Conservation (phyloP, 2,888 invertebrate genomes). For the Hedya salicella region DNA sequence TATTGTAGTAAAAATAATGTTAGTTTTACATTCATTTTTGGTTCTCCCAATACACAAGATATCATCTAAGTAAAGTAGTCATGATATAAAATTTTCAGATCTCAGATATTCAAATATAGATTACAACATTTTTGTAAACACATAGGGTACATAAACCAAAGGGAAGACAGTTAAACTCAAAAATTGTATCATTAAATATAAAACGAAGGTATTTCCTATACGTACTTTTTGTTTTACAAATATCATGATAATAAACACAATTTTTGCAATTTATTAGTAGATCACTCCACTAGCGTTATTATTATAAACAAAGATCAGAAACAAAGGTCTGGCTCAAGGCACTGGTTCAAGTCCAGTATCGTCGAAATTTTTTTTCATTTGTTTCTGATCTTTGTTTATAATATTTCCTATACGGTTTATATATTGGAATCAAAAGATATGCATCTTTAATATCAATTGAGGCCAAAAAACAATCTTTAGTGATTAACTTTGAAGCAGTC, state of each 20-base stretch:
- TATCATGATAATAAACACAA: too few relatives aligned
- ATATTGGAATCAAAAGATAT: constrained; percentile 12
- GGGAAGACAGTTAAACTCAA: constrained; percentile 46
- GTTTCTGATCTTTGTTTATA: too few relatives aligned
- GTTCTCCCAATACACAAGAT: constrained; percentile 22
- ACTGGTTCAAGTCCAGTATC: too few relatives aligned
- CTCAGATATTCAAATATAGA: constrained; percentile 43
- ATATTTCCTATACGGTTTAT: constrained; percentile 39
- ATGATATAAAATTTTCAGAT: constrained; percentile 27
- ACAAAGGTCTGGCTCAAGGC: too few relatives aligned
- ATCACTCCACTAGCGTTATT: too few relatives aligned
- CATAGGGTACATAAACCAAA: constrained; percentile 45
- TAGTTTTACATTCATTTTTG: constrained; percentile 33
- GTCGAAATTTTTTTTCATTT: too few relatives aligned
- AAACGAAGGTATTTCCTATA: constrained; percentile 39
- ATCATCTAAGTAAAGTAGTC: constrained; percentile 43
- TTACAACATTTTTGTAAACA: constrained; percentile 48
- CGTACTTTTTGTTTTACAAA: too few relatives aligned
- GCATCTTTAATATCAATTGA: background rate
- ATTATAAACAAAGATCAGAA: too few relatives aligned
- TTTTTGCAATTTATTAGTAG: too few relatives aligned
- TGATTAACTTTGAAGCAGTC: background rate
- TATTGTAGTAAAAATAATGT: constrained; percentile 10
- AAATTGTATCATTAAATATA: constrained; percentile 31
- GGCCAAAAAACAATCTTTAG: background rate